These are phyloP conservation scores for Acropternis orthonyx DNA, from an alignment of 2,797 vertebrate genomes.

Conservation along the genomic window DNA sequence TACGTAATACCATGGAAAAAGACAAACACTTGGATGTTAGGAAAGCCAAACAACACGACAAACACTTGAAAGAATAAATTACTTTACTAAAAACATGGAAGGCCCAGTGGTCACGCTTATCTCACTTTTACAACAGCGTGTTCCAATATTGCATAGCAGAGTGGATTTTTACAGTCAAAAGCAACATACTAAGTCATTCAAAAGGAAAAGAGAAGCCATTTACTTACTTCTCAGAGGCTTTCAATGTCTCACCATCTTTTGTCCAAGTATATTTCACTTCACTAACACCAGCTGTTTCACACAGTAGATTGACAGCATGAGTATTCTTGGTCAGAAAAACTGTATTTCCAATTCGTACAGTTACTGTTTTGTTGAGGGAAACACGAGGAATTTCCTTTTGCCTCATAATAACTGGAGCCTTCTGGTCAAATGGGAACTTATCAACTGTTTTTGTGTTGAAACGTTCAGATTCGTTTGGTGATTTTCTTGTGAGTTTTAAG, in stretches of 20 bases:
- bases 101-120: background rate
- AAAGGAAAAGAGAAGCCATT: background rate
- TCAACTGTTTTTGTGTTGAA: constrained; percentile 30
- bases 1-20: background rate
- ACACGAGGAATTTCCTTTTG: constrained; percentile 71
- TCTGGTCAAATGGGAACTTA: constrained; percentile 51
- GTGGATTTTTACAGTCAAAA: constrained; percentile 11
- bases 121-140: background rate
- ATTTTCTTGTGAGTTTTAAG: constrained; percentile 49
- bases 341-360: constrained; percentile 76
- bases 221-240: constrained; percentile 81
- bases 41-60: background rate
- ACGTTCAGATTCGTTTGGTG: constrained; percentile 69
- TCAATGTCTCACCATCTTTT: constrained; percentile 82
- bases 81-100: background rate
- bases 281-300: constrained; percentile 68
- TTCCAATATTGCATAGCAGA: background rate
- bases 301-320: constrained; percentile 77
- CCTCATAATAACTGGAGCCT: constrained; percentile 74
- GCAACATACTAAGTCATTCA: background rate
- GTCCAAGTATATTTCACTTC: constrained; percentile 82
- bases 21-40: background rate
- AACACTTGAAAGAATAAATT: background rate
- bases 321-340: constrained; percentile 82
- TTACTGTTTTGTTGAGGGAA: constrained; percentile 81